A percentile compares a stretch with the other conserved stretches of the same genome.
These are phyloP conservation scores for Sericinus montela DNA, from an alignment of 2,888 invertebrate genomes.

Conservation along the genomic window DNA sequence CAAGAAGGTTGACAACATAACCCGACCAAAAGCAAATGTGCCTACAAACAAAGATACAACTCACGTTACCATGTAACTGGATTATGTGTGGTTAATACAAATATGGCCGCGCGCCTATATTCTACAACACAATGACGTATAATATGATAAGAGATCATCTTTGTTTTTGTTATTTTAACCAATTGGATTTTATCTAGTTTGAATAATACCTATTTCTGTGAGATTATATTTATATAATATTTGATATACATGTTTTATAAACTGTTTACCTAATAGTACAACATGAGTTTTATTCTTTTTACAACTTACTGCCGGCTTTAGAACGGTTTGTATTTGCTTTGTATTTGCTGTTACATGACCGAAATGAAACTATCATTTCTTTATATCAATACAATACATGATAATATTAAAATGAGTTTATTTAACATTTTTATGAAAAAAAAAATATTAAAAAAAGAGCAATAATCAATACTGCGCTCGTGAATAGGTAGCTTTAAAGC, in stretches of 20 bases:
- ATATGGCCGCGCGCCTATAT: slow-evolving; percentile 38
- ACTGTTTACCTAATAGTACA: too few species aligned
- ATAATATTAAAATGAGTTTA: too few species aligned
- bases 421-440: too few species aligned
- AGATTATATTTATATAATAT: slow-evolving; percentile 1
- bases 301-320: too few species aligned
- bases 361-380: too few species aligned
- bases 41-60: slow-evolving; percentile 46
- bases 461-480: not conserved
- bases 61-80: slow-evolving; percentile 26
- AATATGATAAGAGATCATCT: slow-evolving; percentile 24
- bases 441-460: too few species aligned
- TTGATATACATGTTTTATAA: too few species aligned
- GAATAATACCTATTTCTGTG: slow-evolving; percentile 1
- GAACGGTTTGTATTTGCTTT: too few species aligned
- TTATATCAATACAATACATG: too few species aligned
- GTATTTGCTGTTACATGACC: too few species aligned
- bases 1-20: slow-evolving; percentile 60
- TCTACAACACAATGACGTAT: slow-evolving; percentile 7
- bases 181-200: slow-evolving; percentile 9
- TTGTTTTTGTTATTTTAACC: slow-evolving; percentile 27
- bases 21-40: slow-evolving; percentile 41
- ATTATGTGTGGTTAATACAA: slow-evolving; percentile 26
- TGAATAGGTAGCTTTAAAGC: slow-evolving; percentile 42
- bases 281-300: too few species aligned